phyloP scores from a whole-genome alignment of 2,797 vertebrate species.

The Anomalospiza imberbis region DNA sequence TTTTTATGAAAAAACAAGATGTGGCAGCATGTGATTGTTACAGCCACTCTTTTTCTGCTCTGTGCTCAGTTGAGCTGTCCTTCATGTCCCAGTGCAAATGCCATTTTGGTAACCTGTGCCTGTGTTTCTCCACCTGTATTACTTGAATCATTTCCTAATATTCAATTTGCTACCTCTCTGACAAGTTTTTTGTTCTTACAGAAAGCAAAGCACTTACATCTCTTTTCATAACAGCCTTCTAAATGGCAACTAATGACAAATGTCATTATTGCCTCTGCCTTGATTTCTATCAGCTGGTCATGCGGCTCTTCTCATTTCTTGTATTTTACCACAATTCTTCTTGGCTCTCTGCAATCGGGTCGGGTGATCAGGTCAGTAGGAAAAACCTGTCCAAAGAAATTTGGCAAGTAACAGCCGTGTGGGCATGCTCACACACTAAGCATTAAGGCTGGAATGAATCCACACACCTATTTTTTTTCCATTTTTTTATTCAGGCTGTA shows the following conservation, averaged over 20 bases:
- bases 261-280: not conserved
- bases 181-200: not conserved
- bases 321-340: not conserved
- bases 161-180: not conserved
- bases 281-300: not conserved
- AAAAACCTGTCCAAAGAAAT: not conserved
- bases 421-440: not conserved
- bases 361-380: not conserved
- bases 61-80: accelerated
- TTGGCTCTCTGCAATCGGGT: not conserved
- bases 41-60: not conserved
- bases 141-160: not conserved
- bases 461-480: no score
- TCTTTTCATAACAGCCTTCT: not conserved
- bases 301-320: not conserved
- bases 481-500: not conserved
- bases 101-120: accelerated
- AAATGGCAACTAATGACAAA: not conserved
- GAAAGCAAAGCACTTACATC: not conserved
- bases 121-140: not conserved
- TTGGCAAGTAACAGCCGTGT: not conserved
- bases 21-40: accelerated
- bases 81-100: not conserved
- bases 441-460: not conserved
- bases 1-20: not conserved